These are phyloP conservation scores for Pollenia amentaria DNA, from an alignment of 2,888 invertebrate genomes.

Conservation along the genomic window DNA sequence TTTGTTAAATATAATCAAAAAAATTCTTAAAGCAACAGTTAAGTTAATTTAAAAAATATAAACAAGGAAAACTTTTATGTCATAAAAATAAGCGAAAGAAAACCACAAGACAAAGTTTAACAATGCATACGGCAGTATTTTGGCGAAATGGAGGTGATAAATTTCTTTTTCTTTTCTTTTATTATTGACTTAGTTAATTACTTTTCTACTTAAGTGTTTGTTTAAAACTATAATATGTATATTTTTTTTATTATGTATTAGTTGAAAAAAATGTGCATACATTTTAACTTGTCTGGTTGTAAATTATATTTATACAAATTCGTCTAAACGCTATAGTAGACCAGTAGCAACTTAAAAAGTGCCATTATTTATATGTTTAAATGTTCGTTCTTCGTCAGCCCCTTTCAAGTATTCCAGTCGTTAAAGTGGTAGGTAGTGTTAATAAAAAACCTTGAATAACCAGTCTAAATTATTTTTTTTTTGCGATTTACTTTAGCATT, in stretches of 20 bases:
- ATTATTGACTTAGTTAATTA: conserved; percentile 52
- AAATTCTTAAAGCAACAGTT: conserved; percentile 38
- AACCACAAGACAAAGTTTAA: conserved; percentile 25
- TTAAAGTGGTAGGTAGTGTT: conserved; percentile 8
- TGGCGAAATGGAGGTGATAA: conserved; percentile 84
- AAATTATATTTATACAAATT: not conserved
- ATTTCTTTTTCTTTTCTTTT: conserved; percentile 16
- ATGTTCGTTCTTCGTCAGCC: conserved; percentile 15
- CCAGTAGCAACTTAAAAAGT: conserved; percentile 2
- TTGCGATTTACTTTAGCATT: conserved; percentile 38
- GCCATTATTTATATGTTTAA: not conserved
- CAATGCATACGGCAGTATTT: conserved; percentile 84
- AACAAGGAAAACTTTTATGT: not conserved
- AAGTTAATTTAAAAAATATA: conserved; percentile 23
- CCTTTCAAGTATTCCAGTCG: not conserved
- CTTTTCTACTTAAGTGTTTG: not conserved
- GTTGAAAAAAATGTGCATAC: no score
- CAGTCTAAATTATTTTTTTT: conserved; percentile 34
- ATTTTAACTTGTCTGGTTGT: no score
- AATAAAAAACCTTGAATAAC: conserved; percentile 61
- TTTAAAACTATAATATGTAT: conserved; percentile 2
- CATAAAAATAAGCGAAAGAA: not conserved
- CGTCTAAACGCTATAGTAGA: not conserved
- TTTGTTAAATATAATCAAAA: conserved; percentile 20
- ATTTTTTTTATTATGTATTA: not conserved